phyloP scores from a whole-genome alignment of 2,888 invertebrate species.

The Helicoverpa assulta region DNA sequence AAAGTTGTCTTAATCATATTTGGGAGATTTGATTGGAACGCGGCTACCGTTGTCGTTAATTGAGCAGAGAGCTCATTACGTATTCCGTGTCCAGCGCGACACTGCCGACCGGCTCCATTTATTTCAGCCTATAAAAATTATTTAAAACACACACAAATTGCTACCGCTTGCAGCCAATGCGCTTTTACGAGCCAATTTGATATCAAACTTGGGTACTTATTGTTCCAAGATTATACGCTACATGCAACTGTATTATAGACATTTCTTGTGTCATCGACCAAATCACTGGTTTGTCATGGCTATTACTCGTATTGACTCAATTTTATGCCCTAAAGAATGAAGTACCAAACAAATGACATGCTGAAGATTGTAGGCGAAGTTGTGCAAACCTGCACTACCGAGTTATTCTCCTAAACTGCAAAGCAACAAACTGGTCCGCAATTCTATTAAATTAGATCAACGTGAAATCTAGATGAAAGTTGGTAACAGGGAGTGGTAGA shows the following conservation, averaged over 20 bases:
- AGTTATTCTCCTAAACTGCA: conserved; percentile 27
- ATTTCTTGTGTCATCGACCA: conserved; percentile 37
- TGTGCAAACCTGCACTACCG: conserved; percentile 14
- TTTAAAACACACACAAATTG: conserved; percentile 72
- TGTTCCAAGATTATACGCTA: conserved; percentile 57
- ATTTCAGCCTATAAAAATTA: conserved; percentile 73
- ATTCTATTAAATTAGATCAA: conserved; percentile 53
- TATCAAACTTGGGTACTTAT: conserved; percentile 57
- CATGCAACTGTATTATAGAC: conserved; percentile 49
- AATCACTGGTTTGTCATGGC: conserved; percentile 22
- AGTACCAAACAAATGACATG: neutral
- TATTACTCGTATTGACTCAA: conserved; percentile 11
- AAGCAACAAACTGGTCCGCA: conserved; percentile 32
- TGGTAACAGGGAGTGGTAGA: conserved; percentile 66
- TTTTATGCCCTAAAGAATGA: conserved; percentile 14
- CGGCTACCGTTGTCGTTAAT: conserved; percentile 74
- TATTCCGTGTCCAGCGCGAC: conserved; percentile 76
- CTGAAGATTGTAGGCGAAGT: neutral
- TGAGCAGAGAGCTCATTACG: conserved; percentile 78
- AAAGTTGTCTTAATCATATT: conserved; percentile 77
- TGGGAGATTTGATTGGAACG: conserved; percentile 77
- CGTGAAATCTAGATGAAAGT: conserved; percentile 58
- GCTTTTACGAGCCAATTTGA: conserved; percentile 65
- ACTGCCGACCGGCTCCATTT: conserved; percentile 68
- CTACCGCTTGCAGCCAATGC: conserved; percentile 69